phyloP scores from a whole-genome alignment of 1,140 invertebrate species.

The Oryzaephilus surinamensis region DNA sequence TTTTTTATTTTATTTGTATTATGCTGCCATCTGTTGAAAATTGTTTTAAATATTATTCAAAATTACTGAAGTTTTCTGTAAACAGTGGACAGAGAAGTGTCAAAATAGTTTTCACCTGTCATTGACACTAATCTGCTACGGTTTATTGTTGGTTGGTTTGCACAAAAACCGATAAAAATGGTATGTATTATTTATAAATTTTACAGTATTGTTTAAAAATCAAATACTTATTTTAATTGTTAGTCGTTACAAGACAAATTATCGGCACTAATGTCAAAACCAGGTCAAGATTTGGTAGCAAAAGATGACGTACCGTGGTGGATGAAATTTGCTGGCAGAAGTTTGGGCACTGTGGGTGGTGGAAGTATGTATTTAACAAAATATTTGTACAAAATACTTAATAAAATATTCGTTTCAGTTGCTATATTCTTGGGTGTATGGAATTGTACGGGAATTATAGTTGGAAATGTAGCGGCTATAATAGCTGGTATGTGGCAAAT shows the following conservation, averaged over 20 bases:
- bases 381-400: slow-evolving; percentile 5
- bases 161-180: too few relatives aligned
- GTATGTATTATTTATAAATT: too few relatives aligned
- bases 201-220: too few relatives aligned
- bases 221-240: too few relatives aligned
- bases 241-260: slow-evolving; percentile 64
- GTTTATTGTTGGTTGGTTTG: too few relatives aligned
- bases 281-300: slow-evolving; percentile 57
- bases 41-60: too few relatives aligned
- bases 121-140: too few relatives aligned
- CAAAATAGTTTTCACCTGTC: too few relatives aligned
- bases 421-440: slow-evolving; percentile 78
- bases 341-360: slow-evolving; percentile 73
- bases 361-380: slow-evolving; percentile 49
- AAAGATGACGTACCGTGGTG: slow-evolving; percentile 81
- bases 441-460: slow-evolving; percentile 62
- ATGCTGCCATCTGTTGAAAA: too few relatives aligned
- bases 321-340: slow-evolving; percentile 75
- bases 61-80: too few relatives aligned
- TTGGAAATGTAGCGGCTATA: slow-evolving; percentile 54
- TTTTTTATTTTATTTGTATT: too few relatives aligned
- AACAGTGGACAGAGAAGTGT: too few relatives aligned
- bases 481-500: slow-evolving; percentile 81
- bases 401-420: slow-evolving; percentile 48
- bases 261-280: slow-evolving; percentile 60